These are phyloP conservation scores for Alsophila aescularia DNA, from an alignment of 2,888 invertebrate species.

Conservation along the genomic window DNA sequence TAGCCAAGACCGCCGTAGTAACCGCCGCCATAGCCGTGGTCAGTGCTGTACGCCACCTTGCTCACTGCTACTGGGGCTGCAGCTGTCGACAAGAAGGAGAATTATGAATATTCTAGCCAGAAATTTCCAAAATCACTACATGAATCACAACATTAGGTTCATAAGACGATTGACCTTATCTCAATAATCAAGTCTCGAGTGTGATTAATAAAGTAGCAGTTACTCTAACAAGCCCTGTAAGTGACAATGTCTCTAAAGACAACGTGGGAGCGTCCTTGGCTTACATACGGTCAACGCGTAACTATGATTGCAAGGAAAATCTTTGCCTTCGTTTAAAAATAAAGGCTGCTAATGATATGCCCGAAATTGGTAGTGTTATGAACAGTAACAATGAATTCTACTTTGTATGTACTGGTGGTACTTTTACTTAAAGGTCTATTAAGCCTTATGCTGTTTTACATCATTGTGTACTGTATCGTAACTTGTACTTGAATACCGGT, in stretches of 20 bases:
- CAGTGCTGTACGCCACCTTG: constrained; percentile 64
- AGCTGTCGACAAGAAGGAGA: constrained; percentile 36
- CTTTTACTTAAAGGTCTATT: too few relatives aligned
- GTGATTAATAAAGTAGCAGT: constrained; percentile 5
- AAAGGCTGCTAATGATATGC: neutral
- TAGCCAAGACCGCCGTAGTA: constrained; percentile 30
- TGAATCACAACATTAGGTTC: too few relatives aligned
- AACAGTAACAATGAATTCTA: too few relatives aligned
- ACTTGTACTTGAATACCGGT: too few relatives aligned
- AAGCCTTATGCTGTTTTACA: too few relatives aligned
- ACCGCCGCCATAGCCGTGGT: constrained; percentile 30
- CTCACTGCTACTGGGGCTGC: constrained; percentile 61
- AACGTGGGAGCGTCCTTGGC: constrained; percentile 27
- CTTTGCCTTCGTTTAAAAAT: constrained; percentile 1
- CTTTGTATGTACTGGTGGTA: too few relatives aligned
- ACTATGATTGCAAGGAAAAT: constrained; percentile 12
- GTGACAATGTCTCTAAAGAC: constrained; percentile 8
- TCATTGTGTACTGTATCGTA: too few relatives aligned
- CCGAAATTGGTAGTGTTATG: neutral
- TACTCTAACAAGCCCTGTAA: constrained; percentile 6
- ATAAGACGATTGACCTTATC: neutral
- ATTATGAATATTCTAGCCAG: too few relatives aligned
- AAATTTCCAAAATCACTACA: too few relatives aligned
- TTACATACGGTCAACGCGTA: constrained; percentile 11
- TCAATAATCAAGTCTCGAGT: neutral